Base-by-base conservation (phyloP, 2,888 invertebrate genomes). In the Tiphia femorata region DNA sequence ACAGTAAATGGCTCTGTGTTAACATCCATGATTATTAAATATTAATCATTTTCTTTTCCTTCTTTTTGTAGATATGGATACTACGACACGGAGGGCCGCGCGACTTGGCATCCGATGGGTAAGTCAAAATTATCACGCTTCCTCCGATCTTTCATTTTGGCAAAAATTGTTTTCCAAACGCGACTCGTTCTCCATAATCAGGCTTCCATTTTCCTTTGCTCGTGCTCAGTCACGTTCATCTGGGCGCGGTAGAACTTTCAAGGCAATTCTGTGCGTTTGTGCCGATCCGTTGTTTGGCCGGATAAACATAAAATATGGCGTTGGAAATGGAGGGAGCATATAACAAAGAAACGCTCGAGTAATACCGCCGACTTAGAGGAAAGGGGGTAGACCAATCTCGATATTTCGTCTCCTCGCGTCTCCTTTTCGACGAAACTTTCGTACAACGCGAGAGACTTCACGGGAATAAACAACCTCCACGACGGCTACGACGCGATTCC, bases 51-150 rank as follows among this genome's bases (percentile, higher is more conserved):
- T 14, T 35, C 6, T 10, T 37, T 17, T 37, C 16, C 14, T 37
- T 37, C 10, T 37, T 37, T 37, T 37, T 37, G 2, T 17, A 37
- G 37, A 37, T 2, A 16, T 17, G 7, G 17, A 37, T n/a, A 47
- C 37, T 37, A 21, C 61, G 17, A 49, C 46, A 48, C 40, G 69
- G 68, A n/a, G n/a, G n/a, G n/a, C n/a, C n/a, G n/a, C n/a, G n/a
- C 73, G 77, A 71, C 75, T 73, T 69, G 67, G 72, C 71, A 68
- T 70, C 71, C 70, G 68, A 67, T 73, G 78, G 79, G 81, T 81
- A 49, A 79, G 80, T 76, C 8, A 27, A 40, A 42, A 6, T 52
- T 21, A 23, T 21, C 43, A 40, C 16, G 14, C 23, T 42, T 33
- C 33, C 12, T n/a, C 12, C 14, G 12, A 33, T 33, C 12, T 29